These are phyloP conservation scores for Formica exsecta DNA, from an alignment of 1,140 invertebrate species.

Conservation along the genomic window DNA sequence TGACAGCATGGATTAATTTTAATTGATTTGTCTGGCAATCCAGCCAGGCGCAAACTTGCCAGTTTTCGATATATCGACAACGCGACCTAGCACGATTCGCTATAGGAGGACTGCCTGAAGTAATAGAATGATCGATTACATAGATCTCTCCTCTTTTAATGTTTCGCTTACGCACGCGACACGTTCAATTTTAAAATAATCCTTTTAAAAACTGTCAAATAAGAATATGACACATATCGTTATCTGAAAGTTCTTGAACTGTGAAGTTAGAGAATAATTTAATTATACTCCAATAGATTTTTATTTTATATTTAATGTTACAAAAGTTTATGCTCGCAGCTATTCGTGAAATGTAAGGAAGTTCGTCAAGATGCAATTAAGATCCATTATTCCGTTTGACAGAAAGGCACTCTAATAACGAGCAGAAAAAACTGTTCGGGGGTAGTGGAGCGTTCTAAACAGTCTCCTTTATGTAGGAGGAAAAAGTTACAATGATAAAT, in stretches of 20 bases:
- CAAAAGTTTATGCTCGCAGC: slow-evolving; percentile 25
- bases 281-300: slow-evolving; percentile 8
- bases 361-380: slow-evolving; percentile 26
- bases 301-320: slow-evolving; percentile 27
- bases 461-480: neutral
- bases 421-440: neutral
- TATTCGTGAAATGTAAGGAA: slow-evolving; percentile 23
- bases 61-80: slow-evolving; percentile 57
- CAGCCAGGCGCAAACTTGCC: slow-evolving; percentile 38
- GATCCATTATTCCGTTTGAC: slow-evolving; percentile 33
- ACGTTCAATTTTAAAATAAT: slow-evolving; percentile 43
- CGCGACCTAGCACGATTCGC: slow-evolving; percentile 1
- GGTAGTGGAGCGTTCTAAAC: neutral
- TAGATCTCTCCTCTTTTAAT: neutral
- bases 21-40: slow-evolving; percentile 46
- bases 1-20: slow-evolving; percentile 53
- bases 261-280: neutral
- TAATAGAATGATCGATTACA: slow-evolving; percentile 61
- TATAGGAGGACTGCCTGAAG: slow-evolving; percentile 3
- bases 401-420: neutral
- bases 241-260: slow-evolving; percentile 10
- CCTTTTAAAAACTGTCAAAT: slow-evolving; percentile 29
- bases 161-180: slow-evolving; percentile 8
- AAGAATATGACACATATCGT: slow-evolving; percentile 8
- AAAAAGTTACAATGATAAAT: slow-evolving; percentile 36